Conservation (phyloP, 2,797 vertebrate species). For the Oophaga sylvatica region DNA sequence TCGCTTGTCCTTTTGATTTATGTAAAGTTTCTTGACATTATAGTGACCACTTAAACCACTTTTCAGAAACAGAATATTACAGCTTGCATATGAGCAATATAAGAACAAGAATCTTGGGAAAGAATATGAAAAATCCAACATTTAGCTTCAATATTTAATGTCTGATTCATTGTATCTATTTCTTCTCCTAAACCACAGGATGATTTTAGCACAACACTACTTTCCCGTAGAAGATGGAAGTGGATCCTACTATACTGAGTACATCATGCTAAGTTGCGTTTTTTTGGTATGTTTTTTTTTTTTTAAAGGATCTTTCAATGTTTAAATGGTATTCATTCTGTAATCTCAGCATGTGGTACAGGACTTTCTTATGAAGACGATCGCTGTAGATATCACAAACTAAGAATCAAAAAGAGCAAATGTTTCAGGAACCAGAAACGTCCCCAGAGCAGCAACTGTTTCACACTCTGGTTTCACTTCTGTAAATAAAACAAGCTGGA, state of each 20-base stretch:
- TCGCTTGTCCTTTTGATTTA: too few relatives aligned
- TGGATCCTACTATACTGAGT: not conserved
- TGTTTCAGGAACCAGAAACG: conserved; percentile 16
- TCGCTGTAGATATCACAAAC: conserved; percentile 2
- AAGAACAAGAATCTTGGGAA: not conserved
- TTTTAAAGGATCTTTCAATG: not conserved
- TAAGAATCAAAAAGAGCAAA: conserved; percentile 8
- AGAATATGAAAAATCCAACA: not conserved
- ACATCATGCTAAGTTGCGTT: not conserved
- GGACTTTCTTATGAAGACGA: not conserved
- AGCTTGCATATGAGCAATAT: not conserved
- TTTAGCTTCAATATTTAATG: not conserved
- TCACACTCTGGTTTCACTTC: conserved; percentile 48
- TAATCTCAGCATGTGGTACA: not conserved
- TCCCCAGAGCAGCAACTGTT: conserved; percentile 30
- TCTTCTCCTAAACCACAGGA: not conserved
- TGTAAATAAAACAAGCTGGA: conserved; percentile 32
- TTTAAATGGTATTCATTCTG: not conserved
- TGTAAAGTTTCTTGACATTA: too few relatives aligned
- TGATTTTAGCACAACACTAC: not conserved
- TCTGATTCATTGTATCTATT: not conserved
- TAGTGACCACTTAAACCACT: too few relatives aligned
- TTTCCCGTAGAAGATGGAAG: not conserved
- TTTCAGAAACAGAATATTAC: not conserved
- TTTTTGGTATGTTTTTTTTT: not conserved